These are phyloP conservation scores for Drosophila nr. medialis DNA, from an alignment of 2,888 invertebrate genomes.

Conservation along the genomic window DNA sequence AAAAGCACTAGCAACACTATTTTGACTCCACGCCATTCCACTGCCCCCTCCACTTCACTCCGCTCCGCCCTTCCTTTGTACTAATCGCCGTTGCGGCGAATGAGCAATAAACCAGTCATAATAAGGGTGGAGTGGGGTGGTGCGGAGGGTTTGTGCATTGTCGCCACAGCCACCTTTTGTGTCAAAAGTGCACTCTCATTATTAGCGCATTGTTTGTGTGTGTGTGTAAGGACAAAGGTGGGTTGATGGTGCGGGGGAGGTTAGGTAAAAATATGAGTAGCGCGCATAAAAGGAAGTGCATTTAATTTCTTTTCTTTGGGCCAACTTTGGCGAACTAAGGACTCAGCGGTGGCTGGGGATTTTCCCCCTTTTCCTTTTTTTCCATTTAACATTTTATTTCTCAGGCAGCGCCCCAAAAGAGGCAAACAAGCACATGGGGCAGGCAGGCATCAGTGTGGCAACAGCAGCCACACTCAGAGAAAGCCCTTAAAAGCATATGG, in stretches of 20 bases:
- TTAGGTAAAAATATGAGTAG: constrained; percentile 66
- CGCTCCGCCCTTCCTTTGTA: constrained; percentile 10
- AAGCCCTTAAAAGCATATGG: background rate
- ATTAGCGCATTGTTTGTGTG: constrained; percentile 72
- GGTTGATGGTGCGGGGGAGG: background rate
- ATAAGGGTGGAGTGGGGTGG: constrained; percentile 9
- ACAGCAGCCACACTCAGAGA: constrained; percentile 7
- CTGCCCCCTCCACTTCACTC: background rate
- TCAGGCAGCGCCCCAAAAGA: constrained; percentile 1
- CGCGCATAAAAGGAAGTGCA: constrained; percentile 79
- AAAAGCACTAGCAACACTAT: constrained; percentile 22
- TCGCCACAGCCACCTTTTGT: constrained; percentile 76
- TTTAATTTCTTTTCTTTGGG: constrained; percentile 78
- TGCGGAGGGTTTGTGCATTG: constrained; percentile 31
- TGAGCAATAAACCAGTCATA: constrained; percentile 73
- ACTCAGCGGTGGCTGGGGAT: constrained; percentile 4
- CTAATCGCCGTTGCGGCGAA: constrained; percentile 76
- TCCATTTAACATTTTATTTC: constrained; percentile 27
- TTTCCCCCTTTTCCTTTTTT: background rate
- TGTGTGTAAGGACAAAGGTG: background rate
- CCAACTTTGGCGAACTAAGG: constrained; percentile 27
- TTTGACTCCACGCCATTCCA: background rate
- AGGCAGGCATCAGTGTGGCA: background rate
- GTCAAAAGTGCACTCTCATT: constrained; percentile 80
- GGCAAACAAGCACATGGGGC: background rate